phyloP scores from a whole-genome alignment of 92 coral and sea anemone genomes.

The Heteractis magnifica region DNA sequence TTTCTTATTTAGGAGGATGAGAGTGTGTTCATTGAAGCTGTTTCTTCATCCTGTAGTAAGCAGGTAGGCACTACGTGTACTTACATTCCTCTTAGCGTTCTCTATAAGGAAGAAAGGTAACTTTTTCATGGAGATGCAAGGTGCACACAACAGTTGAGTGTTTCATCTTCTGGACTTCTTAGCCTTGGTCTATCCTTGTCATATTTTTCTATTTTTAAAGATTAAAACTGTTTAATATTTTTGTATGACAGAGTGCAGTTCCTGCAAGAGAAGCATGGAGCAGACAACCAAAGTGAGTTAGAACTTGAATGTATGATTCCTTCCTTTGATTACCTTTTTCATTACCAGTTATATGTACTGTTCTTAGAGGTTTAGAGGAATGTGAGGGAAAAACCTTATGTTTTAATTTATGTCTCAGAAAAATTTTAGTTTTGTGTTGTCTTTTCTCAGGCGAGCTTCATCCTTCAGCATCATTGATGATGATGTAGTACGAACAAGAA shows the following conservation, averaged over 20 bases:
- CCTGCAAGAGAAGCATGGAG: slow-evolving; percentile 34
- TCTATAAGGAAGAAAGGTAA: no score
- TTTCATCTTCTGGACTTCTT: no score
- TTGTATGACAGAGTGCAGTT: slow-evolving; percentile 18
- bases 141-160: no score
- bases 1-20: slow-evolving; percentile 49
- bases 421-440: not conserved
- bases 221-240: not conserved
- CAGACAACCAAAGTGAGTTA: slow-evolving; percentile 35
- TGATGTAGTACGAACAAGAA: slow-evolving; percentile 50
- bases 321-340: not conserved
- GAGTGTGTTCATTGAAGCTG: slow-evolving; percentile 42
- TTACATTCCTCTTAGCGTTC: no score
- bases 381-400: not conserved
- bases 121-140: no score
- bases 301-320: not conserved
- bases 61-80: not conserved
- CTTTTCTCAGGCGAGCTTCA: slow-evolving; percentile 55
- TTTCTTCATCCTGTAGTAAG: slow-evolving; percentile 6
- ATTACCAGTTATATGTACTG: no score
- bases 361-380: not conserved
- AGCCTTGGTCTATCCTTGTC: no score
- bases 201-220: no score
- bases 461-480: slow-evolving; percentile 55
- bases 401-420: not conserved